A percentile compares a stretch with the other conserved stretches of the same genome.
Conservation (phyloP, 2,113 vertebrate genomes). For the Uria lomvia region DNA sequence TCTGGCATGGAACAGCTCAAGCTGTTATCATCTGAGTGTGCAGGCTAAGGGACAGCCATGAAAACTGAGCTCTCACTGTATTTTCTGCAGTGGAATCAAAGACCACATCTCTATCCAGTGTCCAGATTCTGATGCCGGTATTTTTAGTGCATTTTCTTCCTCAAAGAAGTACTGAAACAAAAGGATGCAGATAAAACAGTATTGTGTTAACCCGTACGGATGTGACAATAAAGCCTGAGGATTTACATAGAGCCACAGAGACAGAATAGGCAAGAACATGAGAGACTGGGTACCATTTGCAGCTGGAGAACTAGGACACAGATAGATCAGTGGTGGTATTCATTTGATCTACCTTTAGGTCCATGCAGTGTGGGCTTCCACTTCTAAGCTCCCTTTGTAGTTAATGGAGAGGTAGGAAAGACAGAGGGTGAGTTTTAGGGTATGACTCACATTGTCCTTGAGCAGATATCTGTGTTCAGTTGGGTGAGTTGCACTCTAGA, state of each 20-base stretch:
- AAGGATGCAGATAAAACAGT: not conserved
- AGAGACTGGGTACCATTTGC: not conserved
- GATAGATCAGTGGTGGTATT: not conserved
- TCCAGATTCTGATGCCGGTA: not conserved
- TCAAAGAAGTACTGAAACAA: not conserved
- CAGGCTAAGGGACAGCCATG: not conserved
- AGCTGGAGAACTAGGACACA: not conserved
- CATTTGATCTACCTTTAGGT: not conserved
- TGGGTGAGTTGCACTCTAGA: not conserved
- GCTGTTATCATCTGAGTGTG: not conserved
- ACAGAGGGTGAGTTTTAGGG: not conserved
- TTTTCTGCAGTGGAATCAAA: not conserved
- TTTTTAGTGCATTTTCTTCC: not conserved
- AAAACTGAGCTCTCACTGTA: not conserved
- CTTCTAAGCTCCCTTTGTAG: not conserved
- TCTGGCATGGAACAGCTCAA: not conserved
- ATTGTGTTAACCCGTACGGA: not conserved
- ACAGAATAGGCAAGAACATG: not conserved
- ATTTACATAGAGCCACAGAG: not conserved
- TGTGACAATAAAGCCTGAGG: not conserved
- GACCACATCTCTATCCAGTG: not conserved
- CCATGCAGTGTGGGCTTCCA: not conserved
- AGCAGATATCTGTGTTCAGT: not conserved
- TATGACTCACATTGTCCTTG: not conserved
- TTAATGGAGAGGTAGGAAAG: not conserved